Conservation (phyloP, 2,113 vertebrate species). For the Gavia stellata region DNA sequence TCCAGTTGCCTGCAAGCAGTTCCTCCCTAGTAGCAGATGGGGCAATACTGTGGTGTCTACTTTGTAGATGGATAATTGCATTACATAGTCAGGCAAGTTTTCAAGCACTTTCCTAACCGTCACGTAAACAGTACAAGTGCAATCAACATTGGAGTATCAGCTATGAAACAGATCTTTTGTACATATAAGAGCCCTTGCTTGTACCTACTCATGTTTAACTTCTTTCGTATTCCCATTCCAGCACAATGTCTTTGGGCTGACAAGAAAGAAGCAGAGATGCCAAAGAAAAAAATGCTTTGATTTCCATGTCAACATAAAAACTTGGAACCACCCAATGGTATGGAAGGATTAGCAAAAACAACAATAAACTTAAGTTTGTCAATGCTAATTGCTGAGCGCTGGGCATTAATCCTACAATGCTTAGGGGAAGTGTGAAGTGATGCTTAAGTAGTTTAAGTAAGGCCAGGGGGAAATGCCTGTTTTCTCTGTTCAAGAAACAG, state of each 20-base stretch:
- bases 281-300: neutral
- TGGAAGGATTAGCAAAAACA: neutral
- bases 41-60: neutral
- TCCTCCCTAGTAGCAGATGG: neutral
- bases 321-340: neutral
- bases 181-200: neutral
- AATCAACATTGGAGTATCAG: neutral
- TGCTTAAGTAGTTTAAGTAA: neutral
- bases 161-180: neutral
- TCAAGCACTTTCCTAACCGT: neutral
- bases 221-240: neutral
- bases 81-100: neutral
- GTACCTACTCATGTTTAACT: neutral
- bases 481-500: neutral
- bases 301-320: neutral
- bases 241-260: neutral
- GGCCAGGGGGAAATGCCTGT: neutral
- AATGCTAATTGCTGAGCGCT: neutral
- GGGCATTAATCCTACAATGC: neutral
- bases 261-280: neutral
- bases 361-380: neutral
- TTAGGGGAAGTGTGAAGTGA: neutral
- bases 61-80: neutral
- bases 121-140: neutral
- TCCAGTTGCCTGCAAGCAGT: neutral